Percentiles rank a stretch among this genome's conserved stretches.
These are phyloP conservation scores for Melanotaenia parkinsoni DNA, from an alignment of 2,797 vertebrate genomes.

Conservation along the genomic window DNA sequence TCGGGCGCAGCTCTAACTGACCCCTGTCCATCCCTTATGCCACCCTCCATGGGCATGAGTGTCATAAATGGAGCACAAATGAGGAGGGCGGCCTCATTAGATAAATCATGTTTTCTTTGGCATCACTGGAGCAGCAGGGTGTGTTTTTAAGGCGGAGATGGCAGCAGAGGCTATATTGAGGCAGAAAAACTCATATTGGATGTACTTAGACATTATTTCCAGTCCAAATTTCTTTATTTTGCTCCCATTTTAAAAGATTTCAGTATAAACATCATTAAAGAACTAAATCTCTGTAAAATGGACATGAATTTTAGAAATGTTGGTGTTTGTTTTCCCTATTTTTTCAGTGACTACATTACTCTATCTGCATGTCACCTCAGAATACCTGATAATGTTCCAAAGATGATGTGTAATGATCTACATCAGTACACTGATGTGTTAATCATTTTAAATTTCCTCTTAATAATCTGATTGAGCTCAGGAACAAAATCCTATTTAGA, in stretches of 20 bases:
- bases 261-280: not conserved
- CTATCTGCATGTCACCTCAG: not conserved
- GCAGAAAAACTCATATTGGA: not conserved
- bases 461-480: too few relatives aligned
- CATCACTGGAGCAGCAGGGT: not conserved
- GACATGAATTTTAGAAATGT: not conserved
- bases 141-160: not conserved
- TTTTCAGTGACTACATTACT: too few relatives aligned
- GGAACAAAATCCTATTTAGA: too few relatives aligned
- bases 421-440: too few relatives aligned
- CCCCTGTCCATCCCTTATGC: not conserved
- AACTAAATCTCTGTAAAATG: not conserved
- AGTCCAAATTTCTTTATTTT: not conserved
- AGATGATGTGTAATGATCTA: not conserved
- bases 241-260: not conserved
- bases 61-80: not conserved
- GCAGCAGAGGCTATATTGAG: not conserved
- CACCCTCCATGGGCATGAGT: not conserved
- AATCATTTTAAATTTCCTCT: too few relatives aligned
- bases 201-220: not conserved
- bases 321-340: not conserved
- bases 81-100: not conserved
- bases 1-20: not conserved
- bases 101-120: not conserved
- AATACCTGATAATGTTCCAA: not conserved